These are phyloP conservation scores for Diloba caeruleocephala DNA, from an alignment of 2,888 invertebrate species.

Conservation along the genomic window DNA sequence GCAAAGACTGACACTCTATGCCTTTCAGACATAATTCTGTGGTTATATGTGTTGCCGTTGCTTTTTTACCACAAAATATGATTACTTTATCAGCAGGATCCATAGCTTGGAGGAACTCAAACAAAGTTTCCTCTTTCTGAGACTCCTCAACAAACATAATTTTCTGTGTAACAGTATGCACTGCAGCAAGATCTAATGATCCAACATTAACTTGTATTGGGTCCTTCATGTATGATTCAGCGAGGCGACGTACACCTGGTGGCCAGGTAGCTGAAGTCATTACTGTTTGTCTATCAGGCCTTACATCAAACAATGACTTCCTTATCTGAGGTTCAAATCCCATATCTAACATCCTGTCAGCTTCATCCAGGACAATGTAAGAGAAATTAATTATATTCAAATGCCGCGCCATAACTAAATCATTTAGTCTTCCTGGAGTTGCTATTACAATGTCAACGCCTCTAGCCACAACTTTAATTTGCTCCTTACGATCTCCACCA, in stretches of 20 bases:
- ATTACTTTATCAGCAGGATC: conserved; percentile 94
- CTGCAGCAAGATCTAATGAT: conserved; percentile 95
- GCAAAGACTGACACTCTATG: conserved; percentile 93
- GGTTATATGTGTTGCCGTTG: conserved; percentile 94
- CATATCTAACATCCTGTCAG: conserved; percentile 96
- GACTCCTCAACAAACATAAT: conserved; percentile 93
- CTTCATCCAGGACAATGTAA: conserved; percentile 97
- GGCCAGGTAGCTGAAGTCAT: conserved; percentile 99
- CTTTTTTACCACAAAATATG: conserved; percentile 96
- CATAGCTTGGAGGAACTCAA: conserved; percentile 92
- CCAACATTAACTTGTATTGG: conserved; percentile 98
- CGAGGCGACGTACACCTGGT: conserved; percentile 94
- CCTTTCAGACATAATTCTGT: conserved; percentile 93
- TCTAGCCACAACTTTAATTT: conserved; percentile 92
- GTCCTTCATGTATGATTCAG: conserved; percentile 95
- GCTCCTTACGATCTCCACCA: conserved; percentile 94
- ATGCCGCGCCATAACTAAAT: conserved; percentile 92
- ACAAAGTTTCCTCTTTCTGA: conserved; percentile 91
- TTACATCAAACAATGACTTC: conserved; percentile 93
- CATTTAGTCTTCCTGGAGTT: conserved; percentile 97
- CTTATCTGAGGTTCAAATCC: conserved; percentile 97
- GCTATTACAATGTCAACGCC: conserved; percentile 99
- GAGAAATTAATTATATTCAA: conserved; percentile 94
- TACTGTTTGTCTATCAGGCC: conserved; percentile 97
- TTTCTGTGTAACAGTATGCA: conserved; percentile 95